Conservation (phyloP, 2,797 vertebrate genomes). For the Rhabdophis nuchalis region DNA sequence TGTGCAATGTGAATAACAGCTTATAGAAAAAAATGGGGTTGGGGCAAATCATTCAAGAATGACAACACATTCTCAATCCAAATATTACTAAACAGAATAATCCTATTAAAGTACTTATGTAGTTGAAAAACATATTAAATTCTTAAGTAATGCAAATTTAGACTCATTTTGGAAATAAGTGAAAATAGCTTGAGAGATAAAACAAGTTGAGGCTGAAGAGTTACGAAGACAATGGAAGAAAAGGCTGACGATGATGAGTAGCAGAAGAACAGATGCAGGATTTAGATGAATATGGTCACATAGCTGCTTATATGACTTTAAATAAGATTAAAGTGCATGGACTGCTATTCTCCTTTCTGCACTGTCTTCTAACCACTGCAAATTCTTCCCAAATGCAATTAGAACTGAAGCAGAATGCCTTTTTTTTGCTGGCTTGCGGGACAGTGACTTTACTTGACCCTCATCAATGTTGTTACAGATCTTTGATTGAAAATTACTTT, state of each 20-base stretch:
- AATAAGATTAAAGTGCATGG: not conserved
- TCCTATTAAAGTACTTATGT: not conserved
- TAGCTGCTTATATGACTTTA: not conserved
- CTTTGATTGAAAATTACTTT: not conserved
- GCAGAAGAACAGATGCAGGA: not conserved
- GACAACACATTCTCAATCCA: not conserved
- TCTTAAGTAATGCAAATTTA: not conserved
- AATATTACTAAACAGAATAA: not conserved
- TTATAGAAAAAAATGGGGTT: not conserved
- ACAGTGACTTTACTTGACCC: not conserved
- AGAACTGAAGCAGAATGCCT: not conserved
- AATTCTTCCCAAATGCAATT: not conserved
- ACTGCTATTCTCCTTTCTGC: not conserved
- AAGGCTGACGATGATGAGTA: not conserved
- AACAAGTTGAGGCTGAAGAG: not conserved
- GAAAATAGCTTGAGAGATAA: not conserved
- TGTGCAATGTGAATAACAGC: not conserved
- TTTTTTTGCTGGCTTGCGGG: not conserved
- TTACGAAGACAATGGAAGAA: not conserved
- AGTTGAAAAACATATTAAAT: not conserved
- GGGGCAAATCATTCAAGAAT: not conserved
- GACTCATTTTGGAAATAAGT: not conserved
- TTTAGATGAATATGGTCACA: not conserved
- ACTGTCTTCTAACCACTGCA: not conserved
- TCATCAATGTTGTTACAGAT: not conserved